phyloP scores from a whole-genome alignment of 2,113 vertebrate species.

The Stomatorhinus ivindoensis region DNA sequence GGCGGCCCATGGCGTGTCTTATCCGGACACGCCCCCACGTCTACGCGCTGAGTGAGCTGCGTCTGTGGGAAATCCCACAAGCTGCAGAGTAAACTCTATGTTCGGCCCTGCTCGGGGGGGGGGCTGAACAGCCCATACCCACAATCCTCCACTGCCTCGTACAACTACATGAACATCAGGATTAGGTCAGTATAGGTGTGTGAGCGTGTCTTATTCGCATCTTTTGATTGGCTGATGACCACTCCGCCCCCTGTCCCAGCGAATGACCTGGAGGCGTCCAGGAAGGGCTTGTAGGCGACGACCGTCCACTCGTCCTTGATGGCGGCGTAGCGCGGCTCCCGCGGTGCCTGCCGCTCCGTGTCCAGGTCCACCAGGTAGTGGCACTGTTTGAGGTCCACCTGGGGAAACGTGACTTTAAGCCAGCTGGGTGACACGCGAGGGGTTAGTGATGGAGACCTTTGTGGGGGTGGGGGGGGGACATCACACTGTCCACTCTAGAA shows the following conservation, averaged over 20 bases:
- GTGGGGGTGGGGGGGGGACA: neutral
- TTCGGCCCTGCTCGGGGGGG: neutral
- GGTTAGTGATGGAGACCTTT: neutral
- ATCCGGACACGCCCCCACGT: neutral
- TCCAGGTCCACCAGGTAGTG: conserved; percentile 94
- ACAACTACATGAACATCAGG: neutral
- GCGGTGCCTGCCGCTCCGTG: conserved; percentile 55
- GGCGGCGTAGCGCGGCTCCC: conserved; percentile 78
- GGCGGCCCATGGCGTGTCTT: neutral
- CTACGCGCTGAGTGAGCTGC: neutral
- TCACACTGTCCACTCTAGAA: neutral
- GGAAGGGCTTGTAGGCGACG: conserved; percentile 84
- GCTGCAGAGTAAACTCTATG: neutral
- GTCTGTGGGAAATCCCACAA: neutral
- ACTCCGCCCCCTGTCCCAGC: neutral
- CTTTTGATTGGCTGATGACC: neutral
- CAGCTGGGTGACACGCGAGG: neutral
- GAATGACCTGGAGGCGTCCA: conserved; percentile 79
- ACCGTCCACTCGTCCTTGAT: conserved; percentile 81
- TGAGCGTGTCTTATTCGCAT: neutral
- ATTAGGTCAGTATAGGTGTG: neutral
- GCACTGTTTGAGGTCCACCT: conserved; percentile 86
- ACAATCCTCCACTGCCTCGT: neutral
- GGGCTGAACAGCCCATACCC: neutral
- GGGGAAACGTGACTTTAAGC: conserved; percentile 2